Percentiles rank a stretch among this genome's conserved stretches.
Conservation (phyloP, 2,113 vertebrate genomes). For the Capra hircus region DNA sequence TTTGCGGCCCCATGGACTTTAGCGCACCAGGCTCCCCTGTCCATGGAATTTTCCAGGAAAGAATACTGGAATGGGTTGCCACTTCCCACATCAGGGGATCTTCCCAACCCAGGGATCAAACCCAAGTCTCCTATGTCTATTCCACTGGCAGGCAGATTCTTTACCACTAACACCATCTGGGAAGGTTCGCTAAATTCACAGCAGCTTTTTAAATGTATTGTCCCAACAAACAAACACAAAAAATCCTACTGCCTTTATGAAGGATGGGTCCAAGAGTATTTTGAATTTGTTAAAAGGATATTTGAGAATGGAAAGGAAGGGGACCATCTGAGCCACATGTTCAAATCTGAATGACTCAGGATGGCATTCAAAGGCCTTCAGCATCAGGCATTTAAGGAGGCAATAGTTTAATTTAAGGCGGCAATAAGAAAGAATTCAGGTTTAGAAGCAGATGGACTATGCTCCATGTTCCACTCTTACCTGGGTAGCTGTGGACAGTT, state of each 20-base stretch:
- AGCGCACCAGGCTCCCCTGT: not conserved
- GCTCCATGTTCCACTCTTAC: not conserved
- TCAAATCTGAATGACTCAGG: not conserved
- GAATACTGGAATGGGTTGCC: not conserved
- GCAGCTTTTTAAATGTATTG: not conserved
- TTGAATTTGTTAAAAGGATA: not conserved
- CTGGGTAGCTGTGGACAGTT: not conserved
- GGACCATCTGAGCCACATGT: not conserved
- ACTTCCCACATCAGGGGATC: not conserved
- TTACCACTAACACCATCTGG: not conserved
- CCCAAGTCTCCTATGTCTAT: not conserved
- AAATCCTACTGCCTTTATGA: not conserved
- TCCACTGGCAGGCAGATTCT: not conserved
- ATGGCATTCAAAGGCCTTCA: not conserved
- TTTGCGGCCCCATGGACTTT: rapidly evolving
- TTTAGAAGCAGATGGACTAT: not conserved
- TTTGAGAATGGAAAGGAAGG: not conserved
- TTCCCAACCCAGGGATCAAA: not conserved
- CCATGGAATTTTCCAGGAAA: not conserved
- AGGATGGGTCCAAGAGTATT: not conserved
- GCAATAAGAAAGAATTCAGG: not conserved
- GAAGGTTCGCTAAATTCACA: not conserved
- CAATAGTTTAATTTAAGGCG: not conserved
- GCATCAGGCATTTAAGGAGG: not conserved
- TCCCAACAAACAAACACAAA: not conserved